These are phyloP conservation scores for Etheostoma spectabile DNA, from an alignment of 2,113 vertebrate species.

Conservation along the genomic window DNA sequence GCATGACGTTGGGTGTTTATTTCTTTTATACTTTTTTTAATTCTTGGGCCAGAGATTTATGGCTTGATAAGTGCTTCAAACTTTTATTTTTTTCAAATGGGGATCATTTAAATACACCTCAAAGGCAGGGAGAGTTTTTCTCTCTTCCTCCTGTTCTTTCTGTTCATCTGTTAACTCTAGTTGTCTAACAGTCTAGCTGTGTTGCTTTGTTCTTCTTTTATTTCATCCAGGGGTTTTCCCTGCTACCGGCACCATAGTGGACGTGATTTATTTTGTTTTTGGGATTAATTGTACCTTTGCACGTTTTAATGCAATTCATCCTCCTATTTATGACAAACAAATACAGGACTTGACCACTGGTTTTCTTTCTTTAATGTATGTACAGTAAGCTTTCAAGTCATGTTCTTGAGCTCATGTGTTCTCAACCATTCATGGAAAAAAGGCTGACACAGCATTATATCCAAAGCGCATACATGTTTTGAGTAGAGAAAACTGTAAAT, in stretches of 20 bases:
- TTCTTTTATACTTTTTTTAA: conserved; percentile 83
- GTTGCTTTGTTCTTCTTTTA: conserved; percentile 27
- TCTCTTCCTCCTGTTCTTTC: conserved; percentile 28
- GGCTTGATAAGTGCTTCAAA: conserved; percentile 76
- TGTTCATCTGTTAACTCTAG: conserved; percentile 16
- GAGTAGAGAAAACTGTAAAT: conserved; percentile 30
- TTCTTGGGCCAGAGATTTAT: conserved; percentile 82
- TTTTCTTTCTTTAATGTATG: conserved; percentile 26
- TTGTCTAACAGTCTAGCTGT: neutral
- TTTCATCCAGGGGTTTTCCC: conserved; percentile 34
- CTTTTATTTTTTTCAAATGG: conserved; percentile 68
- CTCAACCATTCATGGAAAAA: neutral
- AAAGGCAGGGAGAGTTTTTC: conserved; percentile 48
- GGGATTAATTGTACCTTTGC: conserved; percentile 35
- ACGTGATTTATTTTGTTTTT: conserved; percentile 38
- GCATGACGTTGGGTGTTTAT: conserved; percentile 86
- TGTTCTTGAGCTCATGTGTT: conserved; percentile 19
- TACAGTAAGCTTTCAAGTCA: conserved; percentile 26
- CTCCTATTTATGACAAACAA: conserved; percentile 22
- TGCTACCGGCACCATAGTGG: conserved; percentile 18
- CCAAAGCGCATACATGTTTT: conserved; percentile 2
- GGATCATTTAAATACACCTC: conserved; percentile 76
- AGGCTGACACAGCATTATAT: neutral
- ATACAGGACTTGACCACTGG: conserved; percentile 3
- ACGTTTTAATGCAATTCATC: conserved; percentile 56